Base-by-base conservation (phyloP, 2,797 vertebrate genomes). In the Acropternis orthonyx region DNA sequence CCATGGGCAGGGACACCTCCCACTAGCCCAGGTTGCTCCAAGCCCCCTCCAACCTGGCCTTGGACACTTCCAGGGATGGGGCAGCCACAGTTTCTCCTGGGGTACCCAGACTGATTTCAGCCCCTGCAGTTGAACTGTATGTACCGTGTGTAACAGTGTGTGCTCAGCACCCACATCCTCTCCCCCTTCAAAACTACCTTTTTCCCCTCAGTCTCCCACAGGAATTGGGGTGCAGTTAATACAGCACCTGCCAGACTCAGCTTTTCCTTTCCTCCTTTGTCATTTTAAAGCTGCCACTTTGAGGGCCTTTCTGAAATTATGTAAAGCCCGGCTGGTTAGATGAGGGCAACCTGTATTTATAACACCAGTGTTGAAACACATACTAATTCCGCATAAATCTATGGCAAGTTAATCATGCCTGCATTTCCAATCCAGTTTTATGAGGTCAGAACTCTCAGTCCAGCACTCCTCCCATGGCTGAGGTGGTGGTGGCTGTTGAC, bases 331-430 rank as follows among this genome's bases (percentile, higher is more conserved):
- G 51, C 92, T 77, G 74, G 82, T 77, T 86, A 91, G 88, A 93
- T 37, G 87, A 95, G 88, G 92, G 83, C 89, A 77, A 69, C 55
- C 76, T 72, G 91, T 88, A 95, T 96, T 97, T 97, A 95, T 96
- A 96, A 93, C 89, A 46, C 66, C 62, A 16, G 55, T 48, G 77
- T 43, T 76, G 91, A 97, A 96, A 96, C 95, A 94, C 94, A 90
- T 36, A 88, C 96, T 95, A 95, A 96, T 94, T 94, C 83, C 92
- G 93, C 92, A 94, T 97, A 96, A 96, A 97, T 96, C 97, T 78
- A 5, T 12, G 56, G 88, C 59, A 63, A 96, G 95, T 96, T 97
- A 96, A 97, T 96, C 96, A 97, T 80, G 93, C 88, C 95, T 96
- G 93, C 95, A 78, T 94, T 97, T 95, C 94, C 94, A 92, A 90